Evolutionary conservation across 2,797 vertebrate species (phyloP), one percentile per base, ranked within the genome.

Genomic region (Zenarchopterus dispar): DNA sequence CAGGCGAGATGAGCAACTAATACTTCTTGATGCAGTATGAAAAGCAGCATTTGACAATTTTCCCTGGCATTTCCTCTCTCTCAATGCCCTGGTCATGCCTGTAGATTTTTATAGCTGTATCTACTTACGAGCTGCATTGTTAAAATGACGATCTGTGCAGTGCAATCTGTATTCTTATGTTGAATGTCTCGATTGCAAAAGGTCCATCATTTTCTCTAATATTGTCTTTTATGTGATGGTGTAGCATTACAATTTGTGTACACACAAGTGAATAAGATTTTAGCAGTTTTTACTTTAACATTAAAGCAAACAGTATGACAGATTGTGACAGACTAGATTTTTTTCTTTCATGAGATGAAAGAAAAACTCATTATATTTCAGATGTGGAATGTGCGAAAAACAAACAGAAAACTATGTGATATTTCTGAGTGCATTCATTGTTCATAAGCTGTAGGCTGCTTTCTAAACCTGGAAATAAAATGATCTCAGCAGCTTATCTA

Each of bases 251-350:
- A 65, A 36, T 45, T 59, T 22, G 62, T 28, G n/a, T 18, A 8
- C 7, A 54, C 22, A 56, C 44, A n/a, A 56, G 5, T 19, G 55
- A 67, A 52, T 55, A 43, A 39, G 31, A 45, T 73, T 70, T 64
- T 31, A 58, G 52, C 50, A 0, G 15, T 59, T 59, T 68, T 67
- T 11, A 31, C 36, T 39, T 48, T 11, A 62, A 64, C 33, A 18
- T 56, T 8, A 19, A 19, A 23, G 56, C 41, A 70, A 51, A 64
- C 52, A 59, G 24, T 59, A 54, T 45, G 39, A 61, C 18, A 36
- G 59, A 17, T 36, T 39, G 36, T 39, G 36, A 16, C 36, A 39
- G 36, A 15, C 28, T 28, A 2, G 11, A 36, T 11, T 11, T 36
- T 13, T 13, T 6, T 36, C 9, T 36, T 36, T 36, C 33, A 39